Conservation (phyloP, 2,113 vertebrate species). For the Formicarius rufipectus region DNA sequence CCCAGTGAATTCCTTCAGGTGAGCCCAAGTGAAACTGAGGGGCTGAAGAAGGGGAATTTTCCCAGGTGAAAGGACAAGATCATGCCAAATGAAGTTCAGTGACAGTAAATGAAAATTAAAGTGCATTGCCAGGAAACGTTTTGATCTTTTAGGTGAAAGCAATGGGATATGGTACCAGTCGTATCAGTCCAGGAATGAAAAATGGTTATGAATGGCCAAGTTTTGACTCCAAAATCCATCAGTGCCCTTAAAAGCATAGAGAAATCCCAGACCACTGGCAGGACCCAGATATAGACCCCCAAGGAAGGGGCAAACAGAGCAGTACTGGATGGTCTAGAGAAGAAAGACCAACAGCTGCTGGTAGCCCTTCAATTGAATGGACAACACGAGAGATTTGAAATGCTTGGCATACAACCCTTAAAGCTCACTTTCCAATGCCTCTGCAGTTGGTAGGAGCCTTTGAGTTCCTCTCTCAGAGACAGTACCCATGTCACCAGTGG, state of each 20-base stretch:
- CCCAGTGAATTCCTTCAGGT: not conserved
- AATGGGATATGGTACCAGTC: not conserved
- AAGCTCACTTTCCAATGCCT: not conserved
- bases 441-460: not conserved
- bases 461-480: not conserved
- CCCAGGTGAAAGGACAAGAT: not conserved
- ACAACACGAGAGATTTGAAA: not conserved
- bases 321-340: not conserved
- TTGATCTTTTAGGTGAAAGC: not conserved
- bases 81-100: not conserved
- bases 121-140: accelerated
- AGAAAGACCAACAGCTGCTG: not conserved
- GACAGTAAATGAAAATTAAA: not conserved
- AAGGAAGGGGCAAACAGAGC: not conserved
- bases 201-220: accelerated
- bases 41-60: not conserved
- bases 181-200: not conserved
- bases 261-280: not conserved
- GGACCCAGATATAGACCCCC: not conserved
- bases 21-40: not conserved
- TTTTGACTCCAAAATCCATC: not conserved
- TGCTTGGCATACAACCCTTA: not conserved
- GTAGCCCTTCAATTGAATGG: not conserved
- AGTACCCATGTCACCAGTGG: accelerated
- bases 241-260: not conserved